A percentile compares a stretch with the other conserved stretches of the same genome.
These are phyloP conservation scores for Serilophus lunatus DNA, from an alignment of 2,113 vertebrate species.

Conservation along the genomic window DNA sequence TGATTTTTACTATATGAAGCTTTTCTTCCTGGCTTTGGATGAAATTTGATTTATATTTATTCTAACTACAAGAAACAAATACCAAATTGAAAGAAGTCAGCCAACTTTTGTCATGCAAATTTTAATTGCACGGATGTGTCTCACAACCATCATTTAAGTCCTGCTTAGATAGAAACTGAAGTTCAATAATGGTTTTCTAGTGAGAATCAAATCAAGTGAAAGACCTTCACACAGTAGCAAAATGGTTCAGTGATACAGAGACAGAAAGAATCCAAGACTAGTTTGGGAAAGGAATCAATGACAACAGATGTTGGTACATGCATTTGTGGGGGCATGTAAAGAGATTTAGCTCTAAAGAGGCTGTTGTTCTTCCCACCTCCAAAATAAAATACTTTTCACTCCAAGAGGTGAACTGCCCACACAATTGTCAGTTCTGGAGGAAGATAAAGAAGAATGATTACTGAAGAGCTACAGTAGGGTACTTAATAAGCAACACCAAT, in stretches of 20 bases:
- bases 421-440: constrained; percentile 5
- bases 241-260: not conserved
- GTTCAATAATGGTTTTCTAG: not conserved
- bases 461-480: not conserved
- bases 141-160: not conserved
- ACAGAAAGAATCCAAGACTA: not conserved
- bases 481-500: not conserved
- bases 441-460: not conserved
- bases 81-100: not conserved
- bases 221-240: not conserved
- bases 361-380: constrained; percentile 44
- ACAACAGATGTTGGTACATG: constrained; percentile 7
- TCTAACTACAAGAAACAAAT: not conserved
- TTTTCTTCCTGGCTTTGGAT: not conserved
- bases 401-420: constrained; percentile 47
- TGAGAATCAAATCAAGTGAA: not conserved
- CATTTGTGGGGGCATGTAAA: constrained; percentile 15
- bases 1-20: not conserved
- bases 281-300: not conserved
- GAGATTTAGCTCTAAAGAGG: constrained; percentile 18
- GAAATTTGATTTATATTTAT: not conserved
- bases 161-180: not conserved
- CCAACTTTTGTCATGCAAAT: not conserved
- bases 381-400: constrained; percentile 52
- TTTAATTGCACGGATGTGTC: not conserved